Conservation (phyloP, 1,140 invertebrate species). For the Drosophila orosa region DNA sequence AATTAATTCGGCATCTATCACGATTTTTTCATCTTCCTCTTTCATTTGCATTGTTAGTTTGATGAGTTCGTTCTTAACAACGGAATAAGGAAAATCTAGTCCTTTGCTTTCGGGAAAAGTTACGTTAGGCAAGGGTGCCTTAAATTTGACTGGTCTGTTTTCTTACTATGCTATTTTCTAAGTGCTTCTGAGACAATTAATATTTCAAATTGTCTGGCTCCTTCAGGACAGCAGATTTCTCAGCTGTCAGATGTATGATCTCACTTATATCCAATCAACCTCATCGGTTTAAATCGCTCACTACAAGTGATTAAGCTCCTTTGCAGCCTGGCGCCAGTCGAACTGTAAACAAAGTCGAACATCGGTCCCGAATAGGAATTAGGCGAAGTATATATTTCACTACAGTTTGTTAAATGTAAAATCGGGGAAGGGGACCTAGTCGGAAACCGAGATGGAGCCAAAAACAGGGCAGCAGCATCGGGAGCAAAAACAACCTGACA, state of each 20-base stretch:
- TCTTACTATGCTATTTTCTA: too few relatives aligned
- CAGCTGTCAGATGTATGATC: conserved; percentile 9
- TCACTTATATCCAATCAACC: conserved; percentile 32
- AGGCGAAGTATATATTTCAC: conserved; percentile 57
- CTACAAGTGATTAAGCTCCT: conserved; percentile 21
- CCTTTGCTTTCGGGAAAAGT: conserved; percentile 14
- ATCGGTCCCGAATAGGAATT: conserved; percentile 48
- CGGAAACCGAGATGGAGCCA: not conserved
- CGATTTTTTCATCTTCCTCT: not conserved
- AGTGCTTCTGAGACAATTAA: not conserved
- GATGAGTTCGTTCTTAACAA: not conserved
- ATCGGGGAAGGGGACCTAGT: conserved; percentile 48
- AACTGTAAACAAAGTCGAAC: conserved; percentile 36
- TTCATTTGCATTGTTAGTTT: conserved; percentile 13
- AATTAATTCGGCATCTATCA: conserved; percentile 20
- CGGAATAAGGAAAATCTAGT: conserved; percentile 2
- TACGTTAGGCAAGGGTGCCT: conserved; percentile 41
- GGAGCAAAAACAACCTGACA: conserved; percentile 44
- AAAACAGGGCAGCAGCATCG: conserved; percentile 22
- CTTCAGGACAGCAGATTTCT: not conserved
- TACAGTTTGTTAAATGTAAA: conserved; percentile 59
- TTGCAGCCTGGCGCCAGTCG: conserved; percentile 5
- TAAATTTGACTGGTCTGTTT: not conserved
- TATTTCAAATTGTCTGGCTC: not conserved
- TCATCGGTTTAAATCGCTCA: conserved; percentile 2